These are phyloP conservation scores for Temnothorax rugatulus DNA, from an alignment of 2,888 invertebrate species.

Conservation along the genomic window DNA sequence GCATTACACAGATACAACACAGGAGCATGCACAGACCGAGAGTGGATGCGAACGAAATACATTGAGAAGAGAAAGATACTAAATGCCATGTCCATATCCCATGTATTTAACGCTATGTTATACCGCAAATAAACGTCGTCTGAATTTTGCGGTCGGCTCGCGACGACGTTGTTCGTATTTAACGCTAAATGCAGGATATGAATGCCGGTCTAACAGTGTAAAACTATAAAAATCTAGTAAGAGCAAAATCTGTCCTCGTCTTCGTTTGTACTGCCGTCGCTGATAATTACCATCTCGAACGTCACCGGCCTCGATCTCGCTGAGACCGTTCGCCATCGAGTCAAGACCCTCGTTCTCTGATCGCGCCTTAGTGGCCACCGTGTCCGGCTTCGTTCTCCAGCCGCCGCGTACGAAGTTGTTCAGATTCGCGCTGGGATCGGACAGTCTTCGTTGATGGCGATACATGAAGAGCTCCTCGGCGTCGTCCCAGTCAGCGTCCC, in stretches of 20 bases:
- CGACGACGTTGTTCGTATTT: not conserved
- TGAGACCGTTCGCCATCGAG: constrained; percentile 93
- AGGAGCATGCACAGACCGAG: constrained; percentile 67
- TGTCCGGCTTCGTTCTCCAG: constrained; percentile 90
- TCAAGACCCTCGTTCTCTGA: constrained; percentile 98
- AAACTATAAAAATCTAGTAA: constrained; percentile 25
- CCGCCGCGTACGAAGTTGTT: constrained; percentile 94
- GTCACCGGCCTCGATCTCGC: constrained; percentile 97
- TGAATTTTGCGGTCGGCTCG: not conserved
- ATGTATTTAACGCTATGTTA: not conserved
- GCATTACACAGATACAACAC: constrained; percentile 69
- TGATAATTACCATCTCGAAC: constrained; percentile 93
- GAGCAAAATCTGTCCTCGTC: not conserved
- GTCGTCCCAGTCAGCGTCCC: constrained; percentile 96
- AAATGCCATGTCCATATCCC: constrained; percentile 38
- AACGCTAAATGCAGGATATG: constrained; percentile 31
- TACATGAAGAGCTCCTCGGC: constrained; percentile 95
- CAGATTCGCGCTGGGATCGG: constrained; percentile 97
- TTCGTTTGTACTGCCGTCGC: not conserved
- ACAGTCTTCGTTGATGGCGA: constrained; percentile 93
- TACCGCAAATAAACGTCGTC: not conserved
- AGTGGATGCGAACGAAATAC: constrained; percentile 58
- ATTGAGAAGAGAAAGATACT: constrained; percentile 61
- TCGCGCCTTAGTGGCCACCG: constrained; percentile 89
- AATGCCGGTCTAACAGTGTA: constrained; percentile 36